These are phyloP conservation scores for Dendrocopos noguchii DNA, from an alignment of 2,113 vertebrate genomes.

Conservation along the genomic window DNA sequence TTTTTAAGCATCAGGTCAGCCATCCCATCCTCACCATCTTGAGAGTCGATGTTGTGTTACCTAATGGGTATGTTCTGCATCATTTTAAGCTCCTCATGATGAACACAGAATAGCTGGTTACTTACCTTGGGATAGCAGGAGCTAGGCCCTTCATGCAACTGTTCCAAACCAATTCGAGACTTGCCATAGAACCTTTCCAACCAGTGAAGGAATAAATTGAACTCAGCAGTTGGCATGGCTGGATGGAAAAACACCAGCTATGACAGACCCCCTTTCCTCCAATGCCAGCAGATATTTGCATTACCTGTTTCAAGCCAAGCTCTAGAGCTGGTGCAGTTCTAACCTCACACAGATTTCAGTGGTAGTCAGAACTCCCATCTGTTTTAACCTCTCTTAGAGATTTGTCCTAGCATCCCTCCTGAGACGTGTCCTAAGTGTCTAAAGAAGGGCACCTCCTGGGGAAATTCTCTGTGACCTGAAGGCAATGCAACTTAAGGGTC, in stretches of 20 bases:
- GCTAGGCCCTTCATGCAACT: not conserved
- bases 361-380: not conserved
- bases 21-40: slow-evolving; percentile 24
- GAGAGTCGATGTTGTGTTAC: slow-evolving; percentile 29
- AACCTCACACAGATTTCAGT: not conserved
- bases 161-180: not conserved
- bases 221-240: not conserved
- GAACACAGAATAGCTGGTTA: slow-evolving; percentile 24
- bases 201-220: not conserved
- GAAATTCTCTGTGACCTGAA: not conserved
- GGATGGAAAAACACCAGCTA: not conserved
- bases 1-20: slow-evolving; percentile 63
- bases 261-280: not conserved
- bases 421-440: not conserved
- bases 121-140: not conserved
- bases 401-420: not conserved
- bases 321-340: not conserved
- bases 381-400: slow-evolving; percentile 7
- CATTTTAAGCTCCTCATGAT: slow-evolving; percentile 58
- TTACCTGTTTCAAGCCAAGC: not conserved
- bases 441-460: not conserved
- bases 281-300: not conserved
- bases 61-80: slow-evolving; percentile 34
- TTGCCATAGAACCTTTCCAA: not conserved
- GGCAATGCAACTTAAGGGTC: not conserved